A percentile compares a stretch with the other conserved stretches of the same genome.
phyloP scores from a whole-genome alignment of 1,140 invertebrate species.

The Dryas iulia region DNA sequence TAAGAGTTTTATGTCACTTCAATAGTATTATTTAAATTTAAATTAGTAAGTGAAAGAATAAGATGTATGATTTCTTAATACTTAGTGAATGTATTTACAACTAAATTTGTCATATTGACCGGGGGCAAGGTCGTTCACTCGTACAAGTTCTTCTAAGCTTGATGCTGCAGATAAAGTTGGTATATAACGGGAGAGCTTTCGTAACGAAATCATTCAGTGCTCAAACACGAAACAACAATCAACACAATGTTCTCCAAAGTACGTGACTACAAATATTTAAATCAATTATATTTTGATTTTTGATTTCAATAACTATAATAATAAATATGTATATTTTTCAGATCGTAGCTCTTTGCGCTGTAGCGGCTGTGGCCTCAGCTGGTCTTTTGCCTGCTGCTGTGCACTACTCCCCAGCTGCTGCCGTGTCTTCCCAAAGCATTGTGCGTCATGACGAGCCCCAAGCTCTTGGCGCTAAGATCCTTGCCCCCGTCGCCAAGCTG shows the following conservation, averaged over 20 bases:
- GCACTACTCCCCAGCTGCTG: conserved; percentile 39
- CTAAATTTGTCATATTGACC: conserved; percentile 33
- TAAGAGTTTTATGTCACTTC: neutral
- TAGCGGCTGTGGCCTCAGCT: conserved; percentile 48
- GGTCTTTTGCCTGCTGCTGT: conserved; percentile 42
- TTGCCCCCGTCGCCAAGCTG: conserved; percentile 32
- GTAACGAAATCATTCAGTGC: conserved; percentile 35
- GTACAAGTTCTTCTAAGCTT: conserved; percentile 18
- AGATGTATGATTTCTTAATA: neutral
- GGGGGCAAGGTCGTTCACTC: conserved; percentile 34
- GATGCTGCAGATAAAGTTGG: conserved; percentile 21
- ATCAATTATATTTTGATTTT: neutral
- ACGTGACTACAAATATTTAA: conserved; percentile 6
- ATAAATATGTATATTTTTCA: conserved; percentile 31
- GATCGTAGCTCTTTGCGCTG: conserved; percentile 46
- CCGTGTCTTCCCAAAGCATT: conserved; percentile 48
- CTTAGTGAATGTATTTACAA: conserved; percentile 14
- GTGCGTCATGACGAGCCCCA: conserved; percentile 39
- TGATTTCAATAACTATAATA: neutral
- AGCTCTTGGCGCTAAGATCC: conserved; percentile 24
- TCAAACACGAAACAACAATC: conserved; percentile 25
- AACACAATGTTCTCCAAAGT: conserved; percentile 45
- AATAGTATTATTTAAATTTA: neutral
- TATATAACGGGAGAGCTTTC: conserved; percentile 12
- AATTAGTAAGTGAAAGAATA: neutral